Conservation (phyloP, 2,113 vertebrate genomes). For the Syngnathus scovelli region DNA sequence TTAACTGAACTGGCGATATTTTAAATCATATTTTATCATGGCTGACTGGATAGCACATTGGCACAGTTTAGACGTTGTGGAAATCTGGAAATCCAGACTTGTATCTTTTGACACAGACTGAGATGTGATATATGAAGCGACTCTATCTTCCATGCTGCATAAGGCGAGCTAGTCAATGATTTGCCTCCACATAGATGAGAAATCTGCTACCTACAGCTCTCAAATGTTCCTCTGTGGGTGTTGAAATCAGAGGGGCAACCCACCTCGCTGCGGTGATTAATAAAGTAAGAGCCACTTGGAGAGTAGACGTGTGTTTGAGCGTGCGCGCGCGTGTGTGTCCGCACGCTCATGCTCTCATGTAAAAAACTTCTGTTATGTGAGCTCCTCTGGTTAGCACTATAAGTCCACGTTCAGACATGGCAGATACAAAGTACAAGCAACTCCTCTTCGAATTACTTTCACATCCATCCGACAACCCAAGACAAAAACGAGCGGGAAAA, state of each 20-base stretch:
- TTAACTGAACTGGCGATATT: background rate
- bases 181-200: slow-evolving; percentile 5
- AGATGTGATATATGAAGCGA: background rate
- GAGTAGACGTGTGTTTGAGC: slow-evolving; percentile 11
- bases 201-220: slow-evolving; percentile 26
- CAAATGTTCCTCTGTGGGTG: slow-evolving; percentile 25
- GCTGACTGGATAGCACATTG: too few relatives aligned
- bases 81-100: background rate
- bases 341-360: too few relatives aligned
- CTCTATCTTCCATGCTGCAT: background rate
- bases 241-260: slow-evolving; percentile 58
- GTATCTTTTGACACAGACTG: background rate
- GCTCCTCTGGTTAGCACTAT: slow-evolving; percentile 42
- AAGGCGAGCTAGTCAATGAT: background rate
- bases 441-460: slow-evolving; percentile 25
- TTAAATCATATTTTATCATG: background rate
- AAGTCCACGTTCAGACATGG: slow-evolving; percentile 33
- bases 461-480: slow-evolving; percentile 27
- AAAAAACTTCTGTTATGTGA: slow-evolving; percentile 58
- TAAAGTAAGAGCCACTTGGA: slow-evolving; percentile 70
- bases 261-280: slow-evolving; percentile 69
- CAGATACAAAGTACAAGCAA: slow-evolving; percentile 29
- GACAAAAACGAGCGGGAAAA: slow-evolving; percentile 16
- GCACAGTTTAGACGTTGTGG: too few relatives aligned
- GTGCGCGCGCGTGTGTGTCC: slow-evolving; percentile 15